phyloP scores from a whole-genome alignment of 2,113 vertebrate genomes.

The Callospermophilus lateralis region DNA sequence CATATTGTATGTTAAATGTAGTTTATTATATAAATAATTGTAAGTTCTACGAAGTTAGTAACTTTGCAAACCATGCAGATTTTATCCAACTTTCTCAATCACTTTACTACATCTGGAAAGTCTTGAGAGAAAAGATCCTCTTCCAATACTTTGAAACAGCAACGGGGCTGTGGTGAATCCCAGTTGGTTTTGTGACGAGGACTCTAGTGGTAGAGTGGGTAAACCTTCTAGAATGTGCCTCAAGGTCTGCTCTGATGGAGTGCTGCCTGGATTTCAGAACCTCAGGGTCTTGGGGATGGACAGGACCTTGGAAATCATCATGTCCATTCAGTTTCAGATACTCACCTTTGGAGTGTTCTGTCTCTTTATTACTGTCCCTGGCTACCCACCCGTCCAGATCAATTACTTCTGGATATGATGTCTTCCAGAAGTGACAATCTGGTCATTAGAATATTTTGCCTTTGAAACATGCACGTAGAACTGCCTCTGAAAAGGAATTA shows the following conservation, averaged over 20 bases:
- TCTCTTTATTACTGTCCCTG: not conserved
- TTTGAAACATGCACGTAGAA: not conserved
- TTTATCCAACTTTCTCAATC: slow-evolving; percentile 9
- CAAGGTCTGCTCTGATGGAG: not conserved
- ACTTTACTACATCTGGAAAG: slow-evolving; percentile 9
- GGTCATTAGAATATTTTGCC: not conserved
- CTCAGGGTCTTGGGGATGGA: not conserved
- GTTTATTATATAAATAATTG: not conserved
- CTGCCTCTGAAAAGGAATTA: not conserved
- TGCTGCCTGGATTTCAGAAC: not conserved
- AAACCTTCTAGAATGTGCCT: not conserved
- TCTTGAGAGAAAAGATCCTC: not conserved
- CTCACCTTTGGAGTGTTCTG: not conserved
- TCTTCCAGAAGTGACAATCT: not conserved
- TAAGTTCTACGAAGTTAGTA: not conserved
- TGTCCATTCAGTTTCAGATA: not conserved
- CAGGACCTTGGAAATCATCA: not conserved
- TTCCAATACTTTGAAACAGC: not conserved
- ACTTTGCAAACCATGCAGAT: not conserved
- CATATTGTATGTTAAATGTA: not conserved
- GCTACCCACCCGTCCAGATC: not conserved
- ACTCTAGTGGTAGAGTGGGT: not conserved
- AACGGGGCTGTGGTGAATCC: not conserved
- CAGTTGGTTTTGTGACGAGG: not conserved
- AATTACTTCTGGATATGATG: not conserved